These are phyloP conservation scores for Ammospiza maritima DNA, from an alignment of 2,797 vertebrate species.

Conservation along the genomic window DNA sequence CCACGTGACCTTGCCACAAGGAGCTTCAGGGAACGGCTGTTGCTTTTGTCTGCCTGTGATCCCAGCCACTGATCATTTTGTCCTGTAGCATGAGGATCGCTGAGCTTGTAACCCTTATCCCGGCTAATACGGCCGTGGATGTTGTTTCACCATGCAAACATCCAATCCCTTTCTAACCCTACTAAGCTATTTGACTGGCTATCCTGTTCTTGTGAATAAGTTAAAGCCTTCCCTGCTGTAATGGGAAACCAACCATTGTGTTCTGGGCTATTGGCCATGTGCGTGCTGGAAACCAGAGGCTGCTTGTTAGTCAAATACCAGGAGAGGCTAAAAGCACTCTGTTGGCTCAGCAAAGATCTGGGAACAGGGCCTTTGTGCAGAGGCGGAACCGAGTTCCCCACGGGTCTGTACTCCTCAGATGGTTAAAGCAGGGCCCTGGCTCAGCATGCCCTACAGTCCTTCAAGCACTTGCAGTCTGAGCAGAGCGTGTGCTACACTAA, in stretches of 20 bases:
- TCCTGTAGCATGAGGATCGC: neutral
- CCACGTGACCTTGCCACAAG: slow-evolving; percentile 51
- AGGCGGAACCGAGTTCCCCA: neutral
- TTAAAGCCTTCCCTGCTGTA: slow-evolving; percentile 64
- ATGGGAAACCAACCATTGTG: slow-evolving; percentile 63
- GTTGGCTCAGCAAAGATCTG: slow-evolving; percentile 60
- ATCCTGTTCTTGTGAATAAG: slow-evolving; percentile 62
- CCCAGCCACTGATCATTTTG: slow-evolving; percentile 52
- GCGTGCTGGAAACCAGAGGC: slow-evolving; percentile 14
- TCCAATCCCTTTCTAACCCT: slow-evolving; percentile 67
- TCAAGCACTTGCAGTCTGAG: neutral
- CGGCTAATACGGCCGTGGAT: slow-evolving; percentile 24
- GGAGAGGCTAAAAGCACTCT: slow-evolving; percentile 13
- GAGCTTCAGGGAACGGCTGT: slow-evolving; percentile 36
- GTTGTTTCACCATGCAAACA: slow-evolving; percentile 65
- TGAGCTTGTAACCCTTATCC: slow-evolving; percentile 65
- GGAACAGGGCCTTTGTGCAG: neutral
- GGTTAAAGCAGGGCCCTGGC: neutral
- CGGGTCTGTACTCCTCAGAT: rapidly evolving
- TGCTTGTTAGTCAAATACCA: slow-evolving; percentile 53
- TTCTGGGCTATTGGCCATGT: neutral
- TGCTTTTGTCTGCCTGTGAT: slow-evolving; percentile 60
- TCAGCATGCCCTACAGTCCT: neutral
- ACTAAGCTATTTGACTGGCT: slow-evolving; percentile 58
- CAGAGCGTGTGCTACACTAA: neutral